phyloP scores from a whole-genome alignment of 2,113 vertebrate genomes.

The Thalassoma bifasciatum region DNA sequence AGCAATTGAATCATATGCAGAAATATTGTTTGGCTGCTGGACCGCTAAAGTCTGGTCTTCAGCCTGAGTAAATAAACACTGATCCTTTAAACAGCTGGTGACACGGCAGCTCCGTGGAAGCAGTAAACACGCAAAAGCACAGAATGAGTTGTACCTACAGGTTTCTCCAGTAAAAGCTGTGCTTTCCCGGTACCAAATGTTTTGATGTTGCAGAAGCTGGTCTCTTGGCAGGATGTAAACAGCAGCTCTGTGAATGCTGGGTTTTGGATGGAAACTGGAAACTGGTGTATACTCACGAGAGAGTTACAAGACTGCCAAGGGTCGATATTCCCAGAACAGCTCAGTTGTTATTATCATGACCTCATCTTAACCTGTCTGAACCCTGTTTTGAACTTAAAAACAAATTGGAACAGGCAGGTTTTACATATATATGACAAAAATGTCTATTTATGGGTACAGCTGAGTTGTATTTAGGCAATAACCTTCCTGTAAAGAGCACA shows the following conservation, averaged over 20 bases:
- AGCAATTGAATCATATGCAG: background rate
- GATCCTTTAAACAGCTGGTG: conserved; percentile 13
- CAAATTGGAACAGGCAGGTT: background rate
- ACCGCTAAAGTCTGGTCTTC: background rate
- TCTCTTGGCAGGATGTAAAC: conserved; percentile 26
- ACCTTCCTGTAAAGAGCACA: background rate
- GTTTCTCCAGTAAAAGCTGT: background rate
- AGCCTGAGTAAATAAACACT: background rate
- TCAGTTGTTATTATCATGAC: conserved; percentile 9
- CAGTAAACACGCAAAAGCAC: background rate
- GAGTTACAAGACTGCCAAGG: conserved; percentile 15
- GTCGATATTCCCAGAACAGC: conserved; percentile 16
- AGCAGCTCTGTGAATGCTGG: conserved; percentile 27
- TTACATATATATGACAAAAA: background rate
- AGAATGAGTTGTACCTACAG: background rate
- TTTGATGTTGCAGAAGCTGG: conserved; percentile 11
- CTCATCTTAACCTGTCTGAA: background rate
- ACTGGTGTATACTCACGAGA: conserved; percentile 39
- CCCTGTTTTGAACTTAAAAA: conserved; percentile 4
- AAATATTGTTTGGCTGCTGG: background rate
- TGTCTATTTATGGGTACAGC: background rate
- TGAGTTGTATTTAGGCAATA: background rate
- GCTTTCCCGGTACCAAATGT: conserved; percentile 3
- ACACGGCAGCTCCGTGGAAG: background rate
- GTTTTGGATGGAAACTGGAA: conserved; percentile 38